Evolutionary conservation across 64 coral and sea anemone genomes (phyloP).

Genomic region (Montipora cactus): DNA sequence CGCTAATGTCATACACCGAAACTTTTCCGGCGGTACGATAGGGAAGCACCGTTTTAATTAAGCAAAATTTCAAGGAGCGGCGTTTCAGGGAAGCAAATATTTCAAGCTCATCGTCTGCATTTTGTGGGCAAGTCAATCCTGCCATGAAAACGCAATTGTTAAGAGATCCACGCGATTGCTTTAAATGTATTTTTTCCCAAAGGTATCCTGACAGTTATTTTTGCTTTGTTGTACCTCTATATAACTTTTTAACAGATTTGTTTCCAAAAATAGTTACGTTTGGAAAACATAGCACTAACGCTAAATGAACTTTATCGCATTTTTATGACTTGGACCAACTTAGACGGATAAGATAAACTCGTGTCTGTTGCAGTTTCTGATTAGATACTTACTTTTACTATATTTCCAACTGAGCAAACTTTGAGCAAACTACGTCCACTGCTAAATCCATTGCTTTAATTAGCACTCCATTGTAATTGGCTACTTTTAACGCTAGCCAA

Average conservation of each 20-base stretch:
- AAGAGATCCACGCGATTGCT: neutral
- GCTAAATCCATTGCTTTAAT: slow-evolving; percentile 4
- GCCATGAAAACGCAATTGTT: neutral
- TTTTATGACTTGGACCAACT: no score
- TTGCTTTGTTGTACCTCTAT: neutral
- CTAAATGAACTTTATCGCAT: no score
- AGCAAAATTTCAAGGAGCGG: neutral
- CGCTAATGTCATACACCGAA: neutral
- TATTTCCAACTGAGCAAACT: neutral
- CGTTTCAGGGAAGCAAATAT: slow-evolving; percentile 42
- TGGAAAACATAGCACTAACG: no score
- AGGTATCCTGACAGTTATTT: neutral
- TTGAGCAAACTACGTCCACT: neutral
- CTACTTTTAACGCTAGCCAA: slow-evolving; percentile 93
- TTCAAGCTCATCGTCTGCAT: neutral
- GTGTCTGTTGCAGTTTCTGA: no score
- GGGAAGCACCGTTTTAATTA: slow-evolving; percentile 9
- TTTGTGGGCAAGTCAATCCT: neutral
- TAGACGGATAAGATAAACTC: no score
- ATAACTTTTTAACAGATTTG: neutral
- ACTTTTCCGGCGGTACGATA: neutral
- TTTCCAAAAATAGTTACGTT: no score
- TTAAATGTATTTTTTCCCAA: neutral
- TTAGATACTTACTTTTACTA: no score
- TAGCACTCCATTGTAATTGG: slow-evolving; percentile 97